phyloP scores from a whole-genome alignment of 2,888 invertebrate genomes.

The Drepana falcataria region DNA sequence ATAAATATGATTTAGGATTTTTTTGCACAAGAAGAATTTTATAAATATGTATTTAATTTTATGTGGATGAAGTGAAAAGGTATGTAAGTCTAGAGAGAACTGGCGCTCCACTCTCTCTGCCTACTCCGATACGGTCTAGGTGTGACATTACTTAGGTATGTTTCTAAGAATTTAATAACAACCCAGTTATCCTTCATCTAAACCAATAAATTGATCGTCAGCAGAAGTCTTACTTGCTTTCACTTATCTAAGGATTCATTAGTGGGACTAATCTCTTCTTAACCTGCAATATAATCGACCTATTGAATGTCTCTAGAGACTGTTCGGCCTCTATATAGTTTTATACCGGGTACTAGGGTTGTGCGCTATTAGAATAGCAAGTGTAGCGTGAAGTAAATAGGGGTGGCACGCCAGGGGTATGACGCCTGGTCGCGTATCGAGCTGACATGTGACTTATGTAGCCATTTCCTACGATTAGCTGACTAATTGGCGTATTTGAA shows the following conservation, averaged over 20 bases:
- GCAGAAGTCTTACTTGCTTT: background rate
- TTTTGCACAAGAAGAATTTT: no score
- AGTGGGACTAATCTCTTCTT: background rate
- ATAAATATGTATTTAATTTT: no score
- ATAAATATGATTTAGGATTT: no score
- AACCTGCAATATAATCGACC: background rate
- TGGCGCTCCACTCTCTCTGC: no score
- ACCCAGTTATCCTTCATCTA: no score
- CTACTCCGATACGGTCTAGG: no score
- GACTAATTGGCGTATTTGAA: conserved; percentile 19
- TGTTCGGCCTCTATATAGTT: no score
- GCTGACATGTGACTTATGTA: conserved; percentile 28
- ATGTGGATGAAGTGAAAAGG: no score
- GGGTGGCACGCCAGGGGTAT: conserved; percentile 7
- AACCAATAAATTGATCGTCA: background rate
- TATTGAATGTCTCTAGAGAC: no score
- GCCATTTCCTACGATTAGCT: conserved; percentile 18
- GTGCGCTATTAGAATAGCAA: conserved; percentile 1
- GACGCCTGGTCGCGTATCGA: conserved; percentile 10
- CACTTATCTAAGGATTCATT: background rate
- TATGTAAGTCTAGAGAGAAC: no score
- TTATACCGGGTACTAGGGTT: background rate
- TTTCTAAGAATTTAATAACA: no score
- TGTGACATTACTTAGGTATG: no score
- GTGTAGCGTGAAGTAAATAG: conserved; percentile 18